Evolutionary conservation across 2,888 invertebrate species (phyloP).

Genomic region (Spodoptera littoralis): DNA sequence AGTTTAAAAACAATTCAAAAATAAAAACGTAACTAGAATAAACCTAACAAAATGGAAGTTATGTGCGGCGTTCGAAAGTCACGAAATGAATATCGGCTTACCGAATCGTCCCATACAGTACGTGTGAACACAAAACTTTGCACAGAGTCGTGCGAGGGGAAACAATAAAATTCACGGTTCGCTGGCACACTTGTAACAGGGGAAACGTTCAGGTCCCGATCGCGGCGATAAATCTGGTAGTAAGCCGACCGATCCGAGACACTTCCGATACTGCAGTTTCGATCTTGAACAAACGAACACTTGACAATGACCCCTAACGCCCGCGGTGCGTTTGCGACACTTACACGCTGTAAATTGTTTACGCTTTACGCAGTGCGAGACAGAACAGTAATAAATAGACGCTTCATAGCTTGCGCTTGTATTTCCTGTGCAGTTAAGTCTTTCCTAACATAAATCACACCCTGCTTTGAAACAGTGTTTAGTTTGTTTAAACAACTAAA

Average conservation of each 20-base stretch:
- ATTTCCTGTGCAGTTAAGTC: constrained; percentile 36
- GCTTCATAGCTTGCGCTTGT: constrained; percentile 23
- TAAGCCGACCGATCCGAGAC: constrained; percentile 69
- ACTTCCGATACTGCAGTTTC: constrained; percentile 70
- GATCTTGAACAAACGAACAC: constrained; percentile 58
- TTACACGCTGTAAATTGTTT: constrained; percentile 39
- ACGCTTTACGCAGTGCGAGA: constrained; percentile 32
- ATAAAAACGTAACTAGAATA: constrained; percentile 10
- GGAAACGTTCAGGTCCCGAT: constrained; percentile 62
- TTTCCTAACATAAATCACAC: constrained; percentile 34
- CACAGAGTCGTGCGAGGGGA: constrained; percentile 71
- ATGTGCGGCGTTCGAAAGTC: constrained; percentile 34
- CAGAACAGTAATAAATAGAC: constrained; percentile 42
- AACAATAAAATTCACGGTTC: constrained; percentile 85
- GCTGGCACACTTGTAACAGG: constrained; percentile 63
- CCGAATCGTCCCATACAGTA: constrained; percentile 58
- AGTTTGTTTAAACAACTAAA: constrained; percentile 1
- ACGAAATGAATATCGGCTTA: constrained; percentile 73
- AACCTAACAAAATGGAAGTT: constrained; percentile 22
- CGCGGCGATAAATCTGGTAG: constrained; percentile 73
- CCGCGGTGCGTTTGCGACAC: constrained; percentile 29
- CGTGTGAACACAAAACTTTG: constrained; percentile 76
- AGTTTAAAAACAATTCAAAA: constrained; percentile 5
- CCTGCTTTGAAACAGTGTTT: constrained; percentile 18
- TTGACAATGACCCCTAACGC: constrained; percentile 51